Percentiles rank a stretch among this genome's conserved stretches.
Conservation (phyloP, 2,797 vertebrate genomes). For the Anolis apletophallus region DNA sequence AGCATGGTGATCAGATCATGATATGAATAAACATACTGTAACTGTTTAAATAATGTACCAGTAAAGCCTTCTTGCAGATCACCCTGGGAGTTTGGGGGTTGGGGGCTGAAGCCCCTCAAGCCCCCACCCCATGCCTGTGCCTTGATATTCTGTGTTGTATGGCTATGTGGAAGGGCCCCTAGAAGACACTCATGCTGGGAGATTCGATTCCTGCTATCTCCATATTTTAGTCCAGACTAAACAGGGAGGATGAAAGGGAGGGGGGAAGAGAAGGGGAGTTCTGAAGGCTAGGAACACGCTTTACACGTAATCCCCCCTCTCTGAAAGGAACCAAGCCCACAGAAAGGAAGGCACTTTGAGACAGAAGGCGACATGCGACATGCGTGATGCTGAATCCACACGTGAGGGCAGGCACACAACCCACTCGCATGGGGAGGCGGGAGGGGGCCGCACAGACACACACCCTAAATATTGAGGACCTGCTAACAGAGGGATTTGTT, state of each 20-base stretch:
- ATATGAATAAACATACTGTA: too few relatives aligned
- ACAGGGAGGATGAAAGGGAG: too few relatives aligned
- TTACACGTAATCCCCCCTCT: neutral
- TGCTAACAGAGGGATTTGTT: slow-evolving; percentile 39
- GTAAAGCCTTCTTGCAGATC: too few relatives aligned
- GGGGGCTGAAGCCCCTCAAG: too few relatives aligned
- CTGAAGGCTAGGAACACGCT: neutral
- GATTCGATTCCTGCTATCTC: slow-evolving; percentile 12
- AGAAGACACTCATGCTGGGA: neutral
- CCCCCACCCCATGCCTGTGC: too few relatives aligned
- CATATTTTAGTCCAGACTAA: slow-evolving; percentile 15
- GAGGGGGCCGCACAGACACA: too few relatives aligned
- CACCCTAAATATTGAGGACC: slow-evolving; percentile 24
- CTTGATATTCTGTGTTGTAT: too few relatives aligned
- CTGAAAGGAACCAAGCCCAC: neutral
- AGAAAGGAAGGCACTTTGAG: slow-evolving; percentile 14
- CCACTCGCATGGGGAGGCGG: neutral
- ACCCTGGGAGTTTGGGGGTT: too few relatives aligned
- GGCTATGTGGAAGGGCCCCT: too few relatives aligned
- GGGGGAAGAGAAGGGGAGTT: neutral
- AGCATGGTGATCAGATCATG: too few relatives aligned
- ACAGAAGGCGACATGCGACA: neutral
- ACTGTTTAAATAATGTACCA: too few relatives aligned
- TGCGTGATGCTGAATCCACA: neutral
- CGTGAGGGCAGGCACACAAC: too few relatives aligned